Evolutionary conservation across 2,113 vertebrate genomes (phyloP), one percentile per base, ranked within the genome.

Genomic region (Carassius auratus): DNA sequence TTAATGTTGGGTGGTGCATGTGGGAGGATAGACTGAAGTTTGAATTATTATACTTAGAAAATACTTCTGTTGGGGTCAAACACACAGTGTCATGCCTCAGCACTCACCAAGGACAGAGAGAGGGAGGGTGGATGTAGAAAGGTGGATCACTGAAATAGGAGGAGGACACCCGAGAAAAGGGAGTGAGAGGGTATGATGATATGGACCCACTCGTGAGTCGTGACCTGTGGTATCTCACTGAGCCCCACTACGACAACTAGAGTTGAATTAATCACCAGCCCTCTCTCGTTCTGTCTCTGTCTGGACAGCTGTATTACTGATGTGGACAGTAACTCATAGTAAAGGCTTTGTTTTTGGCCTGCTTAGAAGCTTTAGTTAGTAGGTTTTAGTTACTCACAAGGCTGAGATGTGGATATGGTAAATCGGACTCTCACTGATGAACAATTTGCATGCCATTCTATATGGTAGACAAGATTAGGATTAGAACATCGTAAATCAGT

Each of bases 101-200:
- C 8, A 23, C 14, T 68, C 61, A 68, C 23, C 80, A 82, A 71
- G 80, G 66, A 82, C 80, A 82, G 26, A 82, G 64, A 38, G 80
- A 82, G 6, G 59, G 36, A 38, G 77, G 6, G 57, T 2, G 64
- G 80, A 82, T 55, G 48, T n/a, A 30, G 48, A 69, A 81, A 81
- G 45, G 80, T 82, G 80, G 45, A 82, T 82, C 64, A 9, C 61
- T 82, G 64, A 68, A 82, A 82, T 82, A 71, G 80, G 48, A 82
- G 80, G 80, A 82, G 80, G 80, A 82, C 30, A 23, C n/a, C 8
- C 10, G 42, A 36, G 66, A 69, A 71, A 82, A 50, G 80, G 45
- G 80, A 82, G 80, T 69, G 48, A 82, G 66, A 48, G 79, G 42
- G 38, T 48, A 66, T 64, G 61, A 66, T 64, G 61, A 19, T 81